Conservation (phyloP, 2,797 vertebrate genomes). For the Cetoscarus ocellatus region DNA sequence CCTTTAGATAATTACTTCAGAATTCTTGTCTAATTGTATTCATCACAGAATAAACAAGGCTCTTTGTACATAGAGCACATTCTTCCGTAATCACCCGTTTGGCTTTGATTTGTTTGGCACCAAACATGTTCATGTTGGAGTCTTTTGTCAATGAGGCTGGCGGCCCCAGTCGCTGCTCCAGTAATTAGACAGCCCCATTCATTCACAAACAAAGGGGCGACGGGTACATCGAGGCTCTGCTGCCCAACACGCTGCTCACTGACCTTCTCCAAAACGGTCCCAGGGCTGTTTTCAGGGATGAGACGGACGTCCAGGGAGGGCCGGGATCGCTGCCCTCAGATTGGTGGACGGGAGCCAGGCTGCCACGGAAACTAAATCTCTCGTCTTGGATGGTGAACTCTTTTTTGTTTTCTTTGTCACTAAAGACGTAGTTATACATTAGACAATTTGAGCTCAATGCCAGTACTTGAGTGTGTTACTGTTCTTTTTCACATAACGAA, state of each 20-base stretch:
- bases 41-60: constrained; percentile 14
- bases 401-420: neutral
- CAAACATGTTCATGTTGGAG: constrained; percentile 31
- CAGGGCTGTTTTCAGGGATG: constrained; percentile 46
- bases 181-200: constrained; percentile 78
- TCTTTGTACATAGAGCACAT: constrained; percentile 57
- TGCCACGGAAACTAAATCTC: constrained; percentile 37
- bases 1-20: constrained; percentile 2
- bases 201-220: constrained; percentile 67
- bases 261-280: constrained; percentile 70
- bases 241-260: constrained; percentile 65
- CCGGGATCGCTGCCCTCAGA: constrained; percentile 20
- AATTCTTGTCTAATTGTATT: constrained; percentile 53
- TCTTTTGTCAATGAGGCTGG: constrained; percentile 62
- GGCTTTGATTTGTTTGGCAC: constrained; percentile 60
- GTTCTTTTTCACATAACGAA: too few species aligned
- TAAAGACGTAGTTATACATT: too few species aligned
- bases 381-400: constrained; percentile 12
- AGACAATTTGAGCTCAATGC: too few species aligned
- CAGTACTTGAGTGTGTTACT: too few species aligned
- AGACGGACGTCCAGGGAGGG: constrained; percentile 37
- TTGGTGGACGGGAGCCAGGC: constrained; percentile 39
- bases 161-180: constrained; percentile 55
- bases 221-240: constrained; percentile 57
- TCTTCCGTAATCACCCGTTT: constrained; percentile 62